phyloP scores from a whole-genome alignment of 2,888 invertebrate species.

The Brachyptera risi region DNA sequence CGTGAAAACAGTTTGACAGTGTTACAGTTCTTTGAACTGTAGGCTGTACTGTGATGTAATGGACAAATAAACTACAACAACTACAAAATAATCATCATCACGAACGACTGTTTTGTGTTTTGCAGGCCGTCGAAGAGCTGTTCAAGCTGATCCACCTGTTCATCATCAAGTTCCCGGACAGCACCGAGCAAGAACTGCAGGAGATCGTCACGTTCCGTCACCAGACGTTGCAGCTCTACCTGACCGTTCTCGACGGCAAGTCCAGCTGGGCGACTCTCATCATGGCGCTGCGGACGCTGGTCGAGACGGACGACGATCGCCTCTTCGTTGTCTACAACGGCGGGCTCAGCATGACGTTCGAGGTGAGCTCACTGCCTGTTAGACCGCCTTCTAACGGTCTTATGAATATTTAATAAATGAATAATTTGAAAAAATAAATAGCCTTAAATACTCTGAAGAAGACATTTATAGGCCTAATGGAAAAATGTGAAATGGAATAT shows the following conservation, averaged over 20 bases:
- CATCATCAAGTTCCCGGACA: constrained; percentile 77
- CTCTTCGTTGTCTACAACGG: constrained; percentile 86
- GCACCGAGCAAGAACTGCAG: constrained; percentile 67
- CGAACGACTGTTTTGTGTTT: no score
- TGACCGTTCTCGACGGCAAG: constrained; percentile 83
- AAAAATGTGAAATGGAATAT: no score
- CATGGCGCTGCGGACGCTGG: constrained; percentile 80
- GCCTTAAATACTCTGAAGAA: no score
- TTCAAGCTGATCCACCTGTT: constrained; percentile 87
- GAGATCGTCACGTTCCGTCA: constrained; percentile 84
- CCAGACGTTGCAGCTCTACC: constrained; percentile 81
- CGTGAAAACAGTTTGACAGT: no score
- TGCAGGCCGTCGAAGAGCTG: constrained; percentile 81
- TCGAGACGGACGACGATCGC: constrained; percentile 86
- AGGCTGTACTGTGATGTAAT: no score
- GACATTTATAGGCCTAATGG: no score
- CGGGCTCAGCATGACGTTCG: constrained; percentile 75
- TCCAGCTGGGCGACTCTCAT: constrained; percentile 94
- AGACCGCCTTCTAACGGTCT: no score
- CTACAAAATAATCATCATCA: no score
- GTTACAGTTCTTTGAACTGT: no score
- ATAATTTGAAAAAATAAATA: no score
- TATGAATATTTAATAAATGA: no score
- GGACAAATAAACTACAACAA: no score
- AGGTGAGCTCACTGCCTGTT: constrained; percentile 51